Evolutionary conservation across 2,113 vertebrate species (phyloP).

Genomic region (Phaetusa simplex): DNA sequence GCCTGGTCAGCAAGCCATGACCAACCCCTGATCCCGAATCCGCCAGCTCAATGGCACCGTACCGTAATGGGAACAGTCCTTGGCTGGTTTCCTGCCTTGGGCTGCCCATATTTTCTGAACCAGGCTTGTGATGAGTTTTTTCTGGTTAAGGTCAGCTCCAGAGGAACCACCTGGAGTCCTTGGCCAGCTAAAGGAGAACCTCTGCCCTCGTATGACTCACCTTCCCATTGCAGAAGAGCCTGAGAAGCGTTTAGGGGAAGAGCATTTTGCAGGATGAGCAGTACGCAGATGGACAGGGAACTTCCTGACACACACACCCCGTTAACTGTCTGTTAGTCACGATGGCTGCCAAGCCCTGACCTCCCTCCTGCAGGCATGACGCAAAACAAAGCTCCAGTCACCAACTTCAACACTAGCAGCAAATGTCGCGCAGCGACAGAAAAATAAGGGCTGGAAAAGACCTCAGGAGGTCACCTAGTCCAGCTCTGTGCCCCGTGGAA

Average conservation of each 20-base stretch:
- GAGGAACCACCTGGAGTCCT: constrained; percentile 43
- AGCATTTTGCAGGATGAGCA: neutral
- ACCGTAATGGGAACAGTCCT: neutral
- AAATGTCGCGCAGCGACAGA: neutral
- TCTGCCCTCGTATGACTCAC: constrained; percentile 20
- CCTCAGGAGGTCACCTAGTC: neutral
- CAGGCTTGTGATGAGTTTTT: rapidly evolving
- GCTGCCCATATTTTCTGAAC: neutral
- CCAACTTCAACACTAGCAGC: neutral
- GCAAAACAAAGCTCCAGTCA: constrained; percentile 37
- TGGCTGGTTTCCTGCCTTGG: neutral
- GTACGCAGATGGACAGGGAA: neutral
- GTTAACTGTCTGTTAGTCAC: neutral
- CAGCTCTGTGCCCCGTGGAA: neutral
- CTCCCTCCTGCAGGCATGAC: neutral
- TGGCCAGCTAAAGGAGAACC: neutral
- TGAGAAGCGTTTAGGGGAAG: neutral
- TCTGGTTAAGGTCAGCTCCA: neutral
- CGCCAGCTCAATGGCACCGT: neutral
- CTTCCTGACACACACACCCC: neutral
- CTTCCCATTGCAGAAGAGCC: neutral
- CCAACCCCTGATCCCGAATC: neutral
- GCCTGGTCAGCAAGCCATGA: neutral
- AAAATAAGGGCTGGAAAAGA: constrained; percentile 26
- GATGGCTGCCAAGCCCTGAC: neutral